Conservation (phyloP, 1,140 invertebrate genomes). For the Maniola jurtina region DNA sequence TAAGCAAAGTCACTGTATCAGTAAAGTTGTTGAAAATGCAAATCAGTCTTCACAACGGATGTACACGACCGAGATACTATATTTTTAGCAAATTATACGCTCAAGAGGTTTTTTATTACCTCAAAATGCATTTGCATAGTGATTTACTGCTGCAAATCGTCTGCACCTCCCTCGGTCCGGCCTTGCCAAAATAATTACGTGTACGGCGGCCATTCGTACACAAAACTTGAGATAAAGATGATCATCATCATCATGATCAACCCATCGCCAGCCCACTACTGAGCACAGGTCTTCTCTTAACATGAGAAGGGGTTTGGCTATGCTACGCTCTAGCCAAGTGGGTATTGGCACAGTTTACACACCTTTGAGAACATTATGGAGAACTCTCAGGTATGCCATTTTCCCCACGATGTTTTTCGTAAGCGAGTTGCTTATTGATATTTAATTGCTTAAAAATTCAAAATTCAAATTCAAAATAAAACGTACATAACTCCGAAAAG, state of each 20-base stretch:
- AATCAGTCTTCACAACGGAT: slow-evolving; percentile 15
- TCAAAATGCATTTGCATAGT: slow-evolving; percentile 25
- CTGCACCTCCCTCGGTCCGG: slow-evolving; percentile 15
- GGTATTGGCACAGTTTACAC: too few species aligned
- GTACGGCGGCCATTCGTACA: neutral
- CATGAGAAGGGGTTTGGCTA: too few species aligned
- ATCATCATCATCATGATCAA: neutral
- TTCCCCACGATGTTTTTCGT: too few species aligned
- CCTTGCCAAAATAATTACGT: slow-evolving; percentile 23
- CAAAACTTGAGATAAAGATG: neutral
- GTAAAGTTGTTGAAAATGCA: slow-evolving; percentile 4
- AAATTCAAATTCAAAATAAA: too few species aligned
- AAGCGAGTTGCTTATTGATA: too few species aligned
- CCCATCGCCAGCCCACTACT: too few species aligned
- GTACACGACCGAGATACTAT: slow-evolving; percentile 10
- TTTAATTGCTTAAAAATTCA: too few species aligned
- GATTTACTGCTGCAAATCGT: slow-evolving; percentile 22
- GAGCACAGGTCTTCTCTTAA: too few species aligned
- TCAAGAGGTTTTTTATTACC: slow-evolving; percentile 18
- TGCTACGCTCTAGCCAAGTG: too few species aligned
- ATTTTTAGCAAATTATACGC: slow-evolving; percentile 20
- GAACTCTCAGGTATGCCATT: too few species aligned
- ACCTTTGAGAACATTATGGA: too few species aligned
- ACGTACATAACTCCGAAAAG: too few species aligned
- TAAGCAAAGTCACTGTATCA: neutral